These are phyloP conservation scores for Ictalurus punctatus DNA, from an alignment of 2,113 vertebrate genomes.

Conservation along the genomic window DNA sequence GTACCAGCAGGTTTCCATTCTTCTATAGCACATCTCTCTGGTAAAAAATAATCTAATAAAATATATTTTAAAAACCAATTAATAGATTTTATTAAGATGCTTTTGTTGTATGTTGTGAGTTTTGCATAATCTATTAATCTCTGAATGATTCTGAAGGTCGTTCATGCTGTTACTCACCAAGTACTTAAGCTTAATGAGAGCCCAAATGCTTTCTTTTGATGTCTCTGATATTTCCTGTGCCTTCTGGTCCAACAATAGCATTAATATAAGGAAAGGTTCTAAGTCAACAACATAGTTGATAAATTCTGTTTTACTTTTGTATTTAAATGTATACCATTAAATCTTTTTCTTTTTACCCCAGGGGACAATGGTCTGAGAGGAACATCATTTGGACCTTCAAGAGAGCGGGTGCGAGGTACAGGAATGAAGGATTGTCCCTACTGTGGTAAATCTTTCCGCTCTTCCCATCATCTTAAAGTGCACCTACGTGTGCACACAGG, in stretches of 20 bases:
- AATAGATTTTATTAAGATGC: background rate
- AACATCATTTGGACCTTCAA: slow-evolving; percentile 68
- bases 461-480: slow-evolving; percentile 92
- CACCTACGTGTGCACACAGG: slow-evolving; percentile 93
- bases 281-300: background rate
- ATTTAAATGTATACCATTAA: background rate
- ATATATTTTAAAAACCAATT: background rate
- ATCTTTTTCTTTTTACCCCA: slow-evolving; percentile 55
- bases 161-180: background rate
- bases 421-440: slow-evolving; percentile 91
- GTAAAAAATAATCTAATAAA: slow-evolving; percentile 56
- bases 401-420: slow-evolving; percentile 80
- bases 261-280: background rate
- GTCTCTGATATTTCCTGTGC: background rate
- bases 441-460: slow-evolving; percentile 91
- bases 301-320: background rate
- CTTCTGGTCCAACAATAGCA: background rate
- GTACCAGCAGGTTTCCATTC: slow-evolving; percentile 66
- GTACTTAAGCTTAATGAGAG: background rate
- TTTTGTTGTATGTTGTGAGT: background rate
- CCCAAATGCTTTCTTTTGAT: background rate
- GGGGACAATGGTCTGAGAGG: slow-evolving; percentile 79
- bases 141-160: background rate
- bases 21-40: slow-evolving; percentile 69
- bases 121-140: background rate